Evolutionary conservation across 2,797 vertebrate species (phyloP).

Genomic region (Knipowitschia caucasica): DNA sequence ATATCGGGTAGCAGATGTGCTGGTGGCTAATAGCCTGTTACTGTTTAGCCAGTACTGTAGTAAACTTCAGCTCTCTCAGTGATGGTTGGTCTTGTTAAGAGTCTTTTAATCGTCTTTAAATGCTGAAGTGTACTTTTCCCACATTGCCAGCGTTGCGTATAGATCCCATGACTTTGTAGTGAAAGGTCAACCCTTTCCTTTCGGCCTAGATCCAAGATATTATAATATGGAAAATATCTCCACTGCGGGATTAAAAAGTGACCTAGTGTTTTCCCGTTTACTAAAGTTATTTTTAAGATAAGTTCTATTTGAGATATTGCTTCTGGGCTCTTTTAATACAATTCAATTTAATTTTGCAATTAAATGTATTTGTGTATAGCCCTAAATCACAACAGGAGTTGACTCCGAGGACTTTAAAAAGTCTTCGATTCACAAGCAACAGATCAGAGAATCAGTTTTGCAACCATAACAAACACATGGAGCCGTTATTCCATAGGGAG

Average conservation of each 20-base stretch:
- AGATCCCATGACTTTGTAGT: not conserved
- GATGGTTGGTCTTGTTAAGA: not conserved
- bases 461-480: too few species aligned
- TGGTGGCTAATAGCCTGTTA: conserved; percentile 31
- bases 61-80: conserved; percentile 15
- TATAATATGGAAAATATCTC: not conserved
- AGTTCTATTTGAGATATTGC: too few species aligned
- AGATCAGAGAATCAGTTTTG: too few species aligned
- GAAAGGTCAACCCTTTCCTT: not conserved
- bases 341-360: too few species aligned
- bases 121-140: not conserved
- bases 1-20: conserved; percentile 1
- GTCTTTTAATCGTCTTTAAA: not conserved
- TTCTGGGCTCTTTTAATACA: too few species aligned
- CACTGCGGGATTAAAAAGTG: not conserved
- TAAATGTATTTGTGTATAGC: too few species aligned
- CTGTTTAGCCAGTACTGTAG: conserved; percentile 23
- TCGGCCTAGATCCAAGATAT: not conserved
- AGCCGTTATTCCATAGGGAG: too few species aligned
- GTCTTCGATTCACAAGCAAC: too few species aligned
- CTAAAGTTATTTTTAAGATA: too few species aligned
- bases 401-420: too few species aligned
- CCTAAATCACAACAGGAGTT: too few species aligned
- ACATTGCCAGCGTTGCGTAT: not conserved
- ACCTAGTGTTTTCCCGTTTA: not conserved